Evolutionary conservation across 2,113 vertebrate genomes (phyloP), one percentile per base, ranked within the genome.

Genomic region (Petroica traversi): DNA sequence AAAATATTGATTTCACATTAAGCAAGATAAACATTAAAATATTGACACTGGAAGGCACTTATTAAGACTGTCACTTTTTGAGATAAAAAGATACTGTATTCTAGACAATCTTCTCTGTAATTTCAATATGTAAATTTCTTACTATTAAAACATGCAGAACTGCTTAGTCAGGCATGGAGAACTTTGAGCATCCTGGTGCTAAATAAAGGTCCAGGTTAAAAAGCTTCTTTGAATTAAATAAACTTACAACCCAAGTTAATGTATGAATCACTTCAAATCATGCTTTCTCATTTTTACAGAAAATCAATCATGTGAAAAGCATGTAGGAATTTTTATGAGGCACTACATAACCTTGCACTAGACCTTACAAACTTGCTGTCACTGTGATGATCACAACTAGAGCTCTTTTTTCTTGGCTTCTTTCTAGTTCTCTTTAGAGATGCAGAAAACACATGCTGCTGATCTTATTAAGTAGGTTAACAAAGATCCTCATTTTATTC

Each of bases 1-100:
- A 92, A 97, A 94, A 80, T 89, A 97, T 94, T 96, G 97, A 98
- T 98, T 98, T 96, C 95, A 93, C 54, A 95, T 96, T 97, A 97
- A 89, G 52, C 36, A 96, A 96, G 92, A 95, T 73, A 95, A 96
- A 97, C 1, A 1, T 45, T 94, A 62, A 94, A 84, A 75, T 97
- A 97, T 90, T 97, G 95, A 92, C 77, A 96, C 51, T 20, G 15
- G 61, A 95, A 92, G 91, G 34, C 48, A 92, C 14, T 94, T 95
- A 97, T 96, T 96, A 95, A 95, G 68, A 85, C 26, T 95, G 75
- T 57, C 81, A 88, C 38, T 96, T 97, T 95, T 73, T 61, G 15
- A 91, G 67, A 95, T 78, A 41, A 94, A 97, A 96, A 88, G 54
- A 73, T n/a, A 55, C n/a, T 54, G 14, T 59, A 75, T 46, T 66